These are phyloP conservation scores for Ostrea denselamellosa DNA, from an alignment of 1,140 invertebrate genomes.

Conservation along the genomic window DNA sequence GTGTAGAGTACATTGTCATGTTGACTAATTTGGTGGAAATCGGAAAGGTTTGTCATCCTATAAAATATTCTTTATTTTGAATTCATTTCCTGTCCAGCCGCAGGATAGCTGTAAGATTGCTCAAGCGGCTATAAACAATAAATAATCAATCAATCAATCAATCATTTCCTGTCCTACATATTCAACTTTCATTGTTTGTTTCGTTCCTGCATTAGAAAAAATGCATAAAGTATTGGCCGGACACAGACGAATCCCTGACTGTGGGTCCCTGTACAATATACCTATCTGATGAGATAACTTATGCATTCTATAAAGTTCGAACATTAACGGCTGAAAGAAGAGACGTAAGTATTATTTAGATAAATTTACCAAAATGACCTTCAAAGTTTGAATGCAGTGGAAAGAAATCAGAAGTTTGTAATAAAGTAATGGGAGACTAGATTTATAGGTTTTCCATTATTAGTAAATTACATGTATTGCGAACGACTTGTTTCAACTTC, in stretches of 20 bases:
- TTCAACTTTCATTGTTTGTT: neutral
- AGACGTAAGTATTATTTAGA: neutral
- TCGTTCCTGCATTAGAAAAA: neutral
- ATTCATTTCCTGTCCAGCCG: neutral
- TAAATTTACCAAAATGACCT: no score
- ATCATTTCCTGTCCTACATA: neutral
- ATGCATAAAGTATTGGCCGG: neutral
- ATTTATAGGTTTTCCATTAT: no score
- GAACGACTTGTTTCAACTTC: no score
- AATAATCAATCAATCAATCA: no score
- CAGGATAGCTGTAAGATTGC: no score
- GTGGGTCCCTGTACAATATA: neutral
- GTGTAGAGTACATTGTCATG: constrained; percentile 73
- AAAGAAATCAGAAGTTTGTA: no score
- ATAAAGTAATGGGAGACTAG: no score
- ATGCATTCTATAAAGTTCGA: neutral
- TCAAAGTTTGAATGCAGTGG: no score
- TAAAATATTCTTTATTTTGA: neutral
- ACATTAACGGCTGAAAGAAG: neutral
- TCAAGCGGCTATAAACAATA: no score
- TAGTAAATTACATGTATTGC: no score
- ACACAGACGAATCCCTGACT: neutral
- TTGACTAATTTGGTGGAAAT: constrained; percentile 72
- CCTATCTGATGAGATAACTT: neutral
- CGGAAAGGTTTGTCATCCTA: constrained; percentile 47